phyloP scores from a whole-genome alignment of 92 coral and sea anemone species.

The Epizoanthus illoricatus region DNA sequence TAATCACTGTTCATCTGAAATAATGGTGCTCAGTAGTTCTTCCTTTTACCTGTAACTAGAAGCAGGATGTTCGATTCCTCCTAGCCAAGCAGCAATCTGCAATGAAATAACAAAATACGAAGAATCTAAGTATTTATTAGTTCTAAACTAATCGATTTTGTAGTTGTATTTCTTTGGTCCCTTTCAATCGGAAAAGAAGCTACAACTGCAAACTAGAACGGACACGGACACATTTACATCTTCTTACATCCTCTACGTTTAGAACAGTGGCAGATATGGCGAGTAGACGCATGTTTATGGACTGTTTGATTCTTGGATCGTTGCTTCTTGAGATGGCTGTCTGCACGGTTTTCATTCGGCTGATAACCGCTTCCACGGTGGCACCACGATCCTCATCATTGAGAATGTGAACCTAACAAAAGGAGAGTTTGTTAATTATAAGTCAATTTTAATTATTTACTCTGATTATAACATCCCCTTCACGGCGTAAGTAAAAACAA shows the following conservation, averaged over 20 bases:
- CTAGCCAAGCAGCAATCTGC: conserved; percentile 94
- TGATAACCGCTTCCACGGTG: conserved; percentile 94
- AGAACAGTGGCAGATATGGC: conserved; percentile 98
- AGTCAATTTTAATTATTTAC: neutral
- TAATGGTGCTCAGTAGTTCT: neutral
- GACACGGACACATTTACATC: neutral
- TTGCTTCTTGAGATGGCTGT: conserved; percentile 74
- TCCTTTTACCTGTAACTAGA: conserved; percentile 74
- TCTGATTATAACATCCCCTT: too few relatives aligned
- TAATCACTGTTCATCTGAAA: neutral
- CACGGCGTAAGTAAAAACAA: too few relatives aligned
- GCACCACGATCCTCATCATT: conserved; percentile 97
- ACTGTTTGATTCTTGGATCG: conserved; percentile 43
- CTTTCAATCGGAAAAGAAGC: neutral
- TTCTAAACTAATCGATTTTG: neutral
- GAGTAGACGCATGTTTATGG: conserved; percentile 71
- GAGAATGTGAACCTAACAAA: conserved; percentile 76
- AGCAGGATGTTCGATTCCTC: conserved; percentile 82
- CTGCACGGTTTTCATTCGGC: conserved; percentile 98
- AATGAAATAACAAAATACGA: neutral
- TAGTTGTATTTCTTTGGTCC: neutral
- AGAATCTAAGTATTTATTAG: neutral
- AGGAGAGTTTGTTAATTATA: too few relatives aligned
- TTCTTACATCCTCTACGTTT: conserved; percentile 93
- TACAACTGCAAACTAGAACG: neutral